Base-by-base conservation (phyloP, 2,888 invertebrate genomes). In the Orthosia cruda region DNA sequence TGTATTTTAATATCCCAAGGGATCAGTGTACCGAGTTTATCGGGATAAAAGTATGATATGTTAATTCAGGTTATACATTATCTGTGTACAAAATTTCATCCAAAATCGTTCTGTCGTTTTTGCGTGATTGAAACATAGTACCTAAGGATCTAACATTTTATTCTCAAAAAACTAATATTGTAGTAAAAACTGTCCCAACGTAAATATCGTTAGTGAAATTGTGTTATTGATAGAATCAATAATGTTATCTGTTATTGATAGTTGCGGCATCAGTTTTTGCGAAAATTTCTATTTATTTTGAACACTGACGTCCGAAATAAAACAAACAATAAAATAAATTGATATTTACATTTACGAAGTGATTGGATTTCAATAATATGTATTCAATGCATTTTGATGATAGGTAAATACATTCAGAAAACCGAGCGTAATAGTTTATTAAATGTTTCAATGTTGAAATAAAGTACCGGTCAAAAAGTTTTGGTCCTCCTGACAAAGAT, bases 381-480 rank as follows among this genome's bases (percentile, higher is more conserved):
- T 26, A 63, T 71, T 59, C 64, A 66, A 72, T 74, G 77, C 68
- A 77, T 74, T 85, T 87, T 79, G 70, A 84, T 83, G 83, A 65
- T 77, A 81, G 73, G 80, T 83, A 86, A 84, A 83, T 77, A 81
- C 20, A 74, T 55, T 40, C 74, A 50, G 66, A 64, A 74, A 72
- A 49, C 54, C 23, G 58, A 66, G 75, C 61, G 77, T 81, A n/a
- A n/a, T n/a, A n/a, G n/a, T n/a, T n/a, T 80, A 87, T 87, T 83
- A 85, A 89, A 86, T 54, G 62, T 50, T 77, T 73, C 83, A 73
- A 73, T 20, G 52, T 57, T 73, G 63, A 70, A 80, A 77, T 81
- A 86, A 81, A 77, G 26, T 50, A 4, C 18, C 50, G 18, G 16
- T 26, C 15, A 26, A 15, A 4, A 7, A 55, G 55, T 3, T 5